These are phyloP conservation scores for Cepaea hortensis DNA, from an alignment of 2,888 invertebrate species.

Conservation along the genomic window DNA sequence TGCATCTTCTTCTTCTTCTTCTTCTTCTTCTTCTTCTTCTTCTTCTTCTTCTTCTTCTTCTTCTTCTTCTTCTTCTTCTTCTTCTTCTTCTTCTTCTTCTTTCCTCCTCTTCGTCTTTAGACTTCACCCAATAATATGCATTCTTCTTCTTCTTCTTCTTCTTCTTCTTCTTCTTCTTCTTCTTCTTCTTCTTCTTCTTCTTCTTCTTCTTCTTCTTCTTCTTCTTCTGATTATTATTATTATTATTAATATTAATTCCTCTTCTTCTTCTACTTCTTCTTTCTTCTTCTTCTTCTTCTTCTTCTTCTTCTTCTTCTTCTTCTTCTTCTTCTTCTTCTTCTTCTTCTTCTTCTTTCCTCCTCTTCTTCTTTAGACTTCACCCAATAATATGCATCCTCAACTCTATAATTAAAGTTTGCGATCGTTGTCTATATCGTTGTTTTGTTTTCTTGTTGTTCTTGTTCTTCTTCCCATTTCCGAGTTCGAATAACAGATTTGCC, in stretches of 20 bases:
- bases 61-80: not conserved
- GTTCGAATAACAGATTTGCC: too few species aligned
- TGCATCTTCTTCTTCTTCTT: too few species aligned
- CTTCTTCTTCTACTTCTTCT: not conserved
- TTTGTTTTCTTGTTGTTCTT: too few species aligned
- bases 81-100: not conserved
- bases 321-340: not conserved
- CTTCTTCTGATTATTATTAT: too few species aligned
- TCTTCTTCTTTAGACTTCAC: too few species aligned
- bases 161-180: not conserved
- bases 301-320: not conserved
- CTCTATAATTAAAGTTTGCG: too few species aligned
- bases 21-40: too few species aligned
- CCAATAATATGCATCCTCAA: too few species aligned
- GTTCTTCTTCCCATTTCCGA: too few species aligned
- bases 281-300: not conserved
- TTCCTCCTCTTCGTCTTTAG: not conserved
- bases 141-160: too few species aligned
- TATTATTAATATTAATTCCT: not conserved
- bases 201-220: not conserved
- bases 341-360: not conserved
- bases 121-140: too few species aligned
- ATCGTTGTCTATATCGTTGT: too few species aligned
- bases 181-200: not conserved
- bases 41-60: not conserved